Percentiles rank a stretch among this genome's conserved stretches.
phyloP scores from a whole-genome alignment of 1,140 invertebrate genomes.

The Pseudachorutes palmiensis region DNA sequence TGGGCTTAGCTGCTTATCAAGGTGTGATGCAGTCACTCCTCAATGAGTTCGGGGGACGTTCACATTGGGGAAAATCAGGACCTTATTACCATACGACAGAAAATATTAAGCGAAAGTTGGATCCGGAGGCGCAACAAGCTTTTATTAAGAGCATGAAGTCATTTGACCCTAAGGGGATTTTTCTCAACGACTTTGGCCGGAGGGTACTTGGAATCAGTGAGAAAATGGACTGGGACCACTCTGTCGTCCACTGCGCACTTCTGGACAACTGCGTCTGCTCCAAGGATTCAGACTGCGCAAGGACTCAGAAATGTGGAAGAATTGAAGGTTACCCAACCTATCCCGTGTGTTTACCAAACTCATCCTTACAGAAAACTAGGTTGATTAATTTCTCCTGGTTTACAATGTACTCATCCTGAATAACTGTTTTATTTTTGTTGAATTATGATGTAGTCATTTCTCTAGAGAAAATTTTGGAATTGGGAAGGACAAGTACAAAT shows the following conservation, averaged over 20 bases:
- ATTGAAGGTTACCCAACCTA: neutral
- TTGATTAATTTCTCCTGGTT: too few species aligned
- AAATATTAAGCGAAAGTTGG: neutral
- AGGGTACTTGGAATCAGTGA: neutral
- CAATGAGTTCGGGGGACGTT: slow-evolving; percentile 8
- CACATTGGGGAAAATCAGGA: slow-evolving; percentile 24
- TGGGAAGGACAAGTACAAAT: too few species aligned
- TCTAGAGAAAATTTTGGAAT: too few species aligned
- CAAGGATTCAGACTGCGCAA: neutral
- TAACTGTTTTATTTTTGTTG: too few species aligned
- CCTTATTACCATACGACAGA: neutral
- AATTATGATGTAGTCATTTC: too few species aligned
- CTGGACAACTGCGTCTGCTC: slow-evolving; percentile 22
- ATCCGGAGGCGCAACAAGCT: neutral
- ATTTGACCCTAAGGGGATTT: slow-evolving; percentile 25
- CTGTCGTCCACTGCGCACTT: slow-evolving; percentile 17
- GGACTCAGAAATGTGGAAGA: neutral
- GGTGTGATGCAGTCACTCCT: slow-evolving; percentile 15
- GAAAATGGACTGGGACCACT: slow-evolving; percentile 10
- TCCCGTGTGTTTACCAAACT: too few species aligned
- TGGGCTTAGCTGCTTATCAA: slow-evolving; percentile 17
- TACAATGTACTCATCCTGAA: too few species aligned
- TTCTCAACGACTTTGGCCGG: slow-evolving; percentile 24
- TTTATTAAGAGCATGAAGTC: slow-evolving; percentile 3
- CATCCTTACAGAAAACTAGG: too few species aligned